phyloP scores from a whole-genome alignment of 2,888 invertebrate genomes.

The Allygus modestus region DNA sequence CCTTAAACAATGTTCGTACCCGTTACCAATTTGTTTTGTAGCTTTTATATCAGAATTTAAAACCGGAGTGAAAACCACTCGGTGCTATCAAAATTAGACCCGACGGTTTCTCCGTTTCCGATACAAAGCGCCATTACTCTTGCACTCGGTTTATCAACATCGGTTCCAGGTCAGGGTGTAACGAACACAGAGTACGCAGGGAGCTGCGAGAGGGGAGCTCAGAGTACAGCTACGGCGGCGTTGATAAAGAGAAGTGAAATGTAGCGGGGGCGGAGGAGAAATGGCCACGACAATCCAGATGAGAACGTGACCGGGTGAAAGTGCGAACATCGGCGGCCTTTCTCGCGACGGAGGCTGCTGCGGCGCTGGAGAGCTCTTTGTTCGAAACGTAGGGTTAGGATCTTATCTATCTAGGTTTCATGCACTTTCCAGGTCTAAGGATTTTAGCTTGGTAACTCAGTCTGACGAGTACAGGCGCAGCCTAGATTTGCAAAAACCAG shows the following conservation, averaged over 20 bases:
- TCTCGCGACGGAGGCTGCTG: background rate
- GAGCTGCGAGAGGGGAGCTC: background rate
- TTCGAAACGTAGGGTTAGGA: background rate
- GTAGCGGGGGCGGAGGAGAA: constrained; percentile 28
- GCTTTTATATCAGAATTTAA: too few species aligned
- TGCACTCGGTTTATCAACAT: background rate
- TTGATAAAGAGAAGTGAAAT: constrained; percentile 19
- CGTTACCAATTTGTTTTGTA: too few species aligned
- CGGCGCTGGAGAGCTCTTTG: background rate
- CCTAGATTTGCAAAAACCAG: too few species aligned
- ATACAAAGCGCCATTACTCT: background rate
- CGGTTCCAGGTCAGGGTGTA: constrained; percentile 8
- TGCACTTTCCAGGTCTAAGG: too few species aligned
- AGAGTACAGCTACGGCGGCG: too few species aligned
- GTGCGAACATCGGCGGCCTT: constrained; percentile 17
- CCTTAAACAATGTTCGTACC: too few species aligned
- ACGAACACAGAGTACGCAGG: background rate
- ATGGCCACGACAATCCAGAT: constrained; percentile 56
- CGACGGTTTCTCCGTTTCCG: background rate
- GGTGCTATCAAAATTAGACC: too few species aligned
- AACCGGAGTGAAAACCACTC: too few species aligned
- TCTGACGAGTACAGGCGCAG: too few species aligned
- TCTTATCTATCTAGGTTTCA: too few species aligned
- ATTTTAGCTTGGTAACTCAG: too few species aligned
- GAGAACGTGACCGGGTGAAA: constrained; percentile 52